Conservation (phyloP, 2,113 vertebrate species). For the Castor canadensis region DNA sequence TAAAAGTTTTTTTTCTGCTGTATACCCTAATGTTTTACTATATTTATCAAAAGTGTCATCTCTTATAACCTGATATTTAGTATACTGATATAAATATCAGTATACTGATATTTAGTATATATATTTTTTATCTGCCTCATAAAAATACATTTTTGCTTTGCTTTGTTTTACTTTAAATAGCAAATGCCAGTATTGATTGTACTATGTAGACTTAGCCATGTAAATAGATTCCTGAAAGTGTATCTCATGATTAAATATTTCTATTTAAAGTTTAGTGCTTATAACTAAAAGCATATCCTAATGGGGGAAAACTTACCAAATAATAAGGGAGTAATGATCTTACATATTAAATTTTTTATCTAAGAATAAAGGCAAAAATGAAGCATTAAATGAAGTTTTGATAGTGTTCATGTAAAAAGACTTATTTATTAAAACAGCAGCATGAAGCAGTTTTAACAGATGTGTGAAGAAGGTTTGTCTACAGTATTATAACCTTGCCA, state of each 20-base stretch:
- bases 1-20: background rate
- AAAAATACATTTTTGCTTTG: background rate
- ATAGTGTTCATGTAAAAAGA: too few relatives aligned
- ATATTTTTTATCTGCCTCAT: background rate
- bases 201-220: background rate
- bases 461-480: conserved; percentile 70
- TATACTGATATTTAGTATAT: background rate
- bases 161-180: background rate
- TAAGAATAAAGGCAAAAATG: conserved; percentile 8
- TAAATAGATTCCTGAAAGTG: background rate
- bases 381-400: background rate
- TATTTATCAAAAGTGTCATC: background rate
- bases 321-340: background rate
- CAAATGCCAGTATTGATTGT: background rate
- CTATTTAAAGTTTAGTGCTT: background rate
- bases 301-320: background rate
- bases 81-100: too few relatives aligned
- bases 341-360: background rate
- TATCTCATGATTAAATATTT: background rate
- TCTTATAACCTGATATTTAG: background rate
- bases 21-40: background rate
- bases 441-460: conserved; percentile 64
- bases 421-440: conserved; percentile 53
- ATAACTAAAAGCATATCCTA: background rate
- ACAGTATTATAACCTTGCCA: conserved; percentile 64